phyloP scores from a whole-genome alignment of 2,888 invertebrate genomes.

The Idaea dimidiata region DNA sequence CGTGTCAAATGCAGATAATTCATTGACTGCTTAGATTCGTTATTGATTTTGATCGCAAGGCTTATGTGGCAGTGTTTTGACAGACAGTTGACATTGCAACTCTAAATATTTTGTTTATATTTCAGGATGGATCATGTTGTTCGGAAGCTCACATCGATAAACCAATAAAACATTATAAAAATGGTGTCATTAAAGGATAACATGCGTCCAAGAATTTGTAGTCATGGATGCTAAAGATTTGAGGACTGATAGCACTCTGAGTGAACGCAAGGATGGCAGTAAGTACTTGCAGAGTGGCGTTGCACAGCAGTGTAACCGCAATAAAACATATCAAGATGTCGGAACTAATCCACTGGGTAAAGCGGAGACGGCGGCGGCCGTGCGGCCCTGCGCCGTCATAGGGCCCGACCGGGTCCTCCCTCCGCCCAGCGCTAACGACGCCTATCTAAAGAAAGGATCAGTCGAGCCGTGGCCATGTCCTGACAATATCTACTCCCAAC shows the following conservation, averaged over 20 bases:
- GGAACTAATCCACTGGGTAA: conserved; percentile 65
- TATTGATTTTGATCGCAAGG: conserved; percentile 21
- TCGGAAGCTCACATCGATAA: conserved; percentile 31
- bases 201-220: conserved; percentile 47
- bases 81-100: conserved; percentile 73
- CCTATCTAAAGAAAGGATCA: conserved; percentile 56
- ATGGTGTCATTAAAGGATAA: conserved; percentile 52
- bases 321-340: conserved; percentile 64
- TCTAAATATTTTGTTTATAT: conserved; percentile 74
- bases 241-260: conserved; percentile 57
- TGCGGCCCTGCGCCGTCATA: conserved; percentile 76
- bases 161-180: conserved; percentile 35
- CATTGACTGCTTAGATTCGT: not conserved
- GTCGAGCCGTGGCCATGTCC: conserved; percentile 57
- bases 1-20: not conserved
- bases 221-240: conserved; percentile 76
- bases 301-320: conserved; percentile 54
- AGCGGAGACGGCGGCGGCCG: conserved; percentile 57
- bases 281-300: conserved; percentile 59
- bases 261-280: conserved; percentile 66
- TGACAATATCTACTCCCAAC: conserved; percentile 55
- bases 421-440: conserved; percentile 48
- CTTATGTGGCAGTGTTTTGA: conserved; percentile 78
- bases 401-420: conserved; percentile 72
- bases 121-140: conserved; percentile 62